A percentile compares a stretch with the other conserved stretches of the same genome.
Evolutionary conservation across 2,888 invertebrate species (phyloP).

Genomic region (Timema podura): DNA sequence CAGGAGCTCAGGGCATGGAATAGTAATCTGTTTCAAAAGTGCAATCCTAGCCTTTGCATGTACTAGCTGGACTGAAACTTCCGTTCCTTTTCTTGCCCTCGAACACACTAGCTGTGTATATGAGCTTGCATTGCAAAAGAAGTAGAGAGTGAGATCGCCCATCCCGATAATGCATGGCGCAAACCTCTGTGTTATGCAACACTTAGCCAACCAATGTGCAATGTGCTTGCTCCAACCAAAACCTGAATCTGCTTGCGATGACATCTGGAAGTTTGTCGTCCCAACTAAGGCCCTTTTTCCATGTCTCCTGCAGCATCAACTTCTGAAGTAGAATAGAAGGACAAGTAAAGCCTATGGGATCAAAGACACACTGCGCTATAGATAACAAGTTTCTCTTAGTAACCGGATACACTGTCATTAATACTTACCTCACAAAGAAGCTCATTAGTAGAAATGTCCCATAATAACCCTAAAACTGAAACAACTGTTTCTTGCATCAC

Average conservation of each 20-base stretch:
- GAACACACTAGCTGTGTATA: background rate
- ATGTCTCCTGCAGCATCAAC: background rate
- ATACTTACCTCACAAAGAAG: background rate
- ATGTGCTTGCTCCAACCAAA: background rate
- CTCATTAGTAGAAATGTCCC: background rate
- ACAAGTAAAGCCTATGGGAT: conserved; percentile 1
- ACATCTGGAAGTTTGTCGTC: no score
- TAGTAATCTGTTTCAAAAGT: background rate
- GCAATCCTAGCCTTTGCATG: background rate
- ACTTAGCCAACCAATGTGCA: background rate
- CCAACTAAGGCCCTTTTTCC: no score
- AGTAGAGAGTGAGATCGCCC: background rate
- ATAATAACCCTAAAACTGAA: background rate
- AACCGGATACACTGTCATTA: background rate
- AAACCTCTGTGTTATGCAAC: background rate
- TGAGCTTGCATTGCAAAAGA: background rate
- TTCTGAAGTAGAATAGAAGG: background rate
- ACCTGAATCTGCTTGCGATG: background rate
- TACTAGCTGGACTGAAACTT: background rate
- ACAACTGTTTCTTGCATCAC: background rate
- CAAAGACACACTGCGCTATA: background rate
- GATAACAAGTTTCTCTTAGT: background rate
- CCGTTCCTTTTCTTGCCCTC: background rate
- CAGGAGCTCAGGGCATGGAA: no score
- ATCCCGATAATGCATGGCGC: background rate